Conservation (phyloP, 2,113 vertebrate species). For the Heterotis niloticus region DNA sequence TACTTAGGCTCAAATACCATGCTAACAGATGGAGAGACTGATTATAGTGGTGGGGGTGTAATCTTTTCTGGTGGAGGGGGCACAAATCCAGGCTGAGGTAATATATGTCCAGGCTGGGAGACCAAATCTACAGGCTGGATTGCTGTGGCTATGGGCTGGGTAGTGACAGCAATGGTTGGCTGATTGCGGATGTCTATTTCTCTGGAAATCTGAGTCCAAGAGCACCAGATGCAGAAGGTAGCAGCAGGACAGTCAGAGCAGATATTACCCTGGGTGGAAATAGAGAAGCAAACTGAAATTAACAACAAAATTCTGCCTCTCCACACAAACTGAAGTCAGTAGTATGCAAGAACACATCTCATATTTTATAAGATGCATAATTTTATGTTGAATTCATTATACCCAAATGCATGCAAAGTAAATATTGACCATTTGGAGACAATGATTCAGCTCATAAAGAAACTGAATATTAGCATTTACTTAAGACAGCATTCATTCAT, state of each 20-base stretch:
- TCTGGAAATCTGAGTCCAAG: not conserved
- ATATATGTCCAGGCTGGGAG: not conserved
- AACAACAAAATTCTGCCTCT: no score
- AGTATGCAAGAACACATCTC: no score
- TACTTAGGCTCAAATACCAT: no score
- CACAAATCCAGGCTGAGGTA: no score
- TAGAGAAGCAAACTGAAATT: not conserved
- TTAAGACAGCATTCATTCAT: no score
- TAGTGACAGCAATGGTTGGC: not conserved
- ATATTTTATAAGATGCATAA: no score
- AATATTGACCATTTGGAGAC: no score
- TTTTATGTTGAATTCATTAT: no score
- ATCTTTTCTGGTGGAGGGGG: not conserved
- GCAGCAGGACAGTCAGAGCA: not conserved
- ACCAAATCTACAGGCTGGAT: not conserved
- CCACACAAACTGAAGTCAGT: no score
- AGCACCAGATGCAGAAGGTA: not conserved
- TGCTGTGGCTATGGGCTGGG: not conserved
- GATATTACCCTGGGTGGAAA: not conserved
- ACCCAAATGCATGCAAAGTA: no score
- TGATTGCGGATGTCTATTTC: not conserved
- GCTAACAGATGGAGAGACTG: no score
- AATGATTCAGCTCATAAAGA: no score
- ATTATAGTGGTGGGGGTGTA: not conserved
- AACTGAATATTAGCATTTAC: not conserved